Conservation (phyloP, 2,113 vertebrate genomes). For the Tauraco erythrolophus region DNA sequence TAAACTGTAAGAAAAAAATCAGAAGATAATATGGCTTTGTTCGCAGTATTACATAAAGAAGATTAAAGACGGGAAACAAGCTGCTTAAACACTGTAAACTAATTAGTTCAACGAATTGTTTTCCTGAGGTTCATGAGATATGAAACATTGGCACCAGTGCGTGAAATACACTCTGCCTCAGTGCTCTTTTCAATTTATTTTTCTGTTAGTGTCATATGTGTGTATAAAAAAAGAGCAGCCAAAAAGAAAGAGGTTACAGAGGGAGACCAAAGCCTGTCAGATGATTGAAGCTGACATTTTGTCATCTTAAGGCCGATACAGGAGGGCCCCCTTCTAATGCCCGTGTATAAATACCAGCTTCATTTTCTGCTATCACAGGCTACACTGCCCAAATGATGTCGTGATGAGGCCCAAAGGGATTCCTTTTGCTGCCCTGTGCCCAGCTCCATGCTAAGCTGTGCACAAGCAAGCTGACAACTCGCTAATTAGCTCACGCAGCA, state of each 20-base stretch:
- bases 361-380: slow-evolving; percentile 56
- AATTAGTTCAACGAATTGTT: slow-evolving; percentile 86
- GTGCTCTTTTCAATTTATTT: slow-evolving; percentile 86
- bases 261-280: slow-evolving; percentile 59
- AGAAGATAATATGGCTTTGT: slow-evolving; percentile 82
- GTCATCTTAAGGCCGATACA: slow-evolving; percentile 48
- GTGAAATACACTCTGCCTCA: slow-evolving; percentile 84
- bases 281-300: slow-evolving; percentile 72
- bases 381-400: slow-evolving; percentile 56
- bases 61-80: slow-evolving; percentile 84
- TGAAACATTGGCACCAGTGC: slow-evolving; percentile 78
- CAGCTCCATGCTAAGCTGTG: not conserved
- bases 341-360: slow-evolving; percentile 59
- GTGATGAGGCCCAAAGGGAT: slow-evolving; percentile 55
- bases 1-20: slow-evolving; percentile 77
- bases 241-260: slow-evolving; percentile 66
- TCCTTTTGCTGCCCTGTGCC: not conserved
- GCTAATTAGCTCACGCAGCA: slow-evolving; percentile 38
- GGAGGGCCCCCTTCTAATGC: slow-evolving; percentile 39
- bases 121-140: slow-evolving; percentile 83
- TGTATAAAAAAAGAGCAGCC: slow-evolving; percentile 65
- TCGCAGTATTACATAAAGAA: slow-evolving; percentile 81
- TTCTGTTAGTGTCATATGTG: slow-evolving; percentile 78
- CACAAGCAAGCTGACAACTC: not conserved
- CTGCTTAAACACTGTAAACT: slow-evolving; percentile 87